phyloP scores from a whole-genome alignment of 1,140 invertebrate species.

The Muscidifurax raptorellus region DNA sequence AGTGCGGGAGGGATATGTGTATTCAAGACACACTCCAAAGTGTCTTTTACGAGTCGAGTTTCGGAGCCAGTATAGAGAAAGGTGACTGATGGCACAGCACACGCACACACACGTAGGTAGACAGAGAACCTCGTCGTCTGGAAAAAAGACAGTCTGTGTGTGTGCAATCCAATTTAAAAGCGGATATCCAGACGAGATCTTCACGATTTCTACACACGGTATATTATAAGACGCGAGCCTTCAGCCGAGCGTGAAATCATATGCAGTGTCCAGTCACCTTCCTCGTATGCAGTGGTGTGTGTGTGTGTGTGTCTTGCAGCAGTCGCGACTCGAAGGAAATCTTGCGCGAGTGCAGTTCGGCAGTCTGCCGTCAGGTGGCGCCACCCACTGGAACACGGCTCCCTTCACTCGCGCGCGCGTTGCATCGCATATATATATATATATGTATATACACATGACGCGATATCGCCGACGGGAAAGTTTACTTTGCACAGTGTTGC shows the following conservation, averaged over 20 bases:
- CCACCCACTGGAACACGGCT: constrained; percentile 62
- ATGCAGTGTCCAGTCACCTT: constrained; percentile 76
- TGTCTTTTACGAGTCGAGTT: neutral
- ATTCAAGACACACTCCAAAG: neutral
- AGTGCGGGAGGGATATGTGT: neutral
- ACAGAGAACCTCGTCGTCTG: neutral
- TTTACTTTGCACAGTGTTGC: neutral
- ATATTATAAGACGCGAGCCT: constrained; percentile 35
- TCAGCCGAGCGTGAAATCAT: constrained; percentile 74
- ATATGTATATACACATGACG: neutral
- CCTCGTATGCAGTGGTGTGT: constrained; percentile 47
- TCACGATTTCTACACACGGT: constrained; percentile 76
- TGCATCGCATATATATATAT: neutral
- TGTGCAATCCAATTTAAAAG: constrained; percentile 75
- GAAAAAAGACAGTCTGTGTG: constrained; percentile 53
- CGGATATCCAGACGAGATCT: constrained; percentile 75
- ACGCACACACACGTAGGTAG: neutral
- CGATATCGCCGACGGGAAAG: constrained; percentile 28
- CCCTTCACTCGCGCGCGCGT: constrained; percentile 35
- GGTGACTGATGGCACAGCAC: constrained; percentile 34
- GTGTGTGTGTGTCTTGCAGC: neutral
- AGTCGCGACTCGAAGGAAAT: neutral
- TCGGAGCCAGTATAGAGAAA: neutral
- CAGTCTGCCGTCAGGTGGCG: constrained; percentile 61
- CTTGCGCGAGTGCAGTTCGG: neutral